Base-by-base conservation (phyloP, 2,113 vertebrate genomes). In the Nettapus auritus region DNA sequence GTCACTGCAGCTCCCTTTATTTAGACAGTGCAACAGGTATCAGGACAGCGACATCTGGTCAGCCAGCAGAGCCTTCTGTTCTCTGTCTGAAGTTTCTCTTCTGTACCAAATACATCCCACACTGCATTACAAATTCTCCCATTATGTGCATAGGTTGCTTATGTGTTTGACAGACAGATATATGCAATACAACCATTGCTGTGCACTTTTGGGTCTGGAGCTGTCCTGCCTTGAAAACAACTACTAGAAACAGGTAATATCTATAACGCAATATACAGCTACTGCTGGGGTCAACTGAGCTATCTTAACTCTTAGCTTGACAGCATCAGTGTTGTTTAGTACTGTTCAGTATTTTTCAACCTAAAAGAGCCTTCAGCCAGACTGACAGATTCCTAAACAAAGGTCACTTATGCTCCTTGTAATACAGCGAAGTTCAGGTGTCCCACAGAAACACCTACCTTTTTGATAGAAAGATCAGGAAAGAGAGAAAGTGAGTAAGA, bases 361-460 rank as follows among this genome's bases (percentile, higher is more conserved):
- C 50, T 64, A n/a, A 89, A 86, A 22, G 1, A 48, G 15, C 18
- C 33, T 52, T 14, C 33, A 83, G 34, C 3, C 21, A 69, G 21
- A 31, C 7, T 25, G 48, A 52, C 3, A 60, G 22, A 52, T 22
- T 62, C 59, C 34, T 64, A 60, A 36, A 5, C 8, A 4, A 0
- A 22, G 34, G 38, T 66, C 56, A 33, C 4, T n/a, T 46, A 31
- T 0, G 0, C n/a, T 67, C 31, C 42, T 80, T 64, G 16, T 7
- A 73, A 33, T 15, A 34, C 69, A 56, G 33, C 46, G 33, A 70
- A 59, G 67, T 16, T 18, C 21, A 25, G 11, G 21, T 52, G 46
- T 88, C 50, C 16, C 18, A 8, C 14, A 57, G 33, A 56, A 85
- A 60, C 68, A 56, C 20, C 11, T 14, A 28, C 59, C 14, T 57